Base-by-base conservation (phyloP, 2,797 vertebrate species). In the Bovichtus diacanthus region DNA sequence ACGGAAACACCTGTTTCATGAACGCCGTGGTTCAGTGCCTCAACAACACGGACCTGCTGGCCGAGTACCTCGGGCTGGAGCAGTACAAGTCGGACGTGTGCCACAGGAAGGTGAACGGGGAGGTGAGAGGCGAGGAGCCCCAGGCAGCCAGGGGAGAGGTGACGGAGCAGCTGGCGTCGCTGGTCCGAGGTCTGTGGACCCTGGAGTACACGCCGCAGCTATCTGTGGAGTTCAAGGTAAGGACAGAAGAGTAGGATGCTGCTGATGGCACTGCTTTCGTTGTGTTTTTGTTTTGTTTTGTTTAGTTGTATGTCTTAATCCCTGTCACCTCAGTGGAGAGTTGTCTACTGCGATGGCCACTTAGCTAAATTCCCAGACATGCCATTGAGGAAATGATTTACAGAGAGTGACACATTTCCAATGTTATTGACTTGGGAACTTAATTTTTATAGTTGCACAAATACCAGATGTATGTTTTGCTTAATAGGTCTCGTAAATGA, bases 1-100 rank as follows among this genome's bases (percentile, higher is more conserved):
- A 97, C 88, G 97, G 97, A 15, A 97, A 98, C 95, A 98, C 96
- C 92, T 98, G 97, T 74, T 98, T 98, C 94, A 97, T 98, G 95
- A 98, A 98, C 92, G 97, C 97, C 3, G 96, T 97, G 92, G 96
- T 98, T 39, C 97, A 98, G 95, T 98, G 97, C 86, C 95, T 98
- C 82, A 98, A 97, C 92, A 97, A 98, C 95, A 98, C 97, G 2
- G 97, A 97, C 84, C 94, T 97, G 70, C 94, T 98, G 85, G 97
- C 97, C 4, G 97, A 97, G 90, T 95, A 96, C 91, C 95, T 98
- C 81, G 96, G 96, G 2, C 92, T 97, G 74, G 96, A 95, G 78
- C 94, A 91, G 83, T 95, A 95, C 87, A 92, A 87, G 82, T 43
- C 84, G 53, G 90, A 94, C 1, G n/a, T 74, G 38, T 51, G 78